phyloP scores from a whole-genome alignment of 2,113 vertebrate species.

The Canis aureus region DNA sequence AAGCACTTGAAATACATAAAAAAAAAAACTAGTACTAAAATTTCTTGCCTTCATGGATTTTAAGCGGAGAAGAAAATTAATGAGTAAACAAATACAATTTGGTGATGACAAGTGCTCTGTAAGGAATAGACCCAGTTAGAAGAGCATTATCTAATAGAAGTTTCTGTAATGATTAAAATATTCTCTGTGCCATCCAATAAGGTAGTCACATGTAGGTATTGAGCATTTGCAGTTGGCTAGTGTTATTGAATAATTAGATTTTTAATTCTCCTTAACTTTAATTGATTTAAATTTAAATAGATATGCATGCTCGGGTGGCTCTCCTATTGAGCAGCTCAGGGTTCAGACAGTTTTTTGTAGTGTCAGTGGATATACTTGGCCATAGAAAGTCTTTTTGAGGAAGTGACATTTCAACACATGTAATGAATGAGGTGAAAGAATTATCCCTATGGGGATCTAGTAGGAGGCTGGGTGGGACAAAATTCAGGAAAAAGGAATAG shows the following conservation, averaged over 20 bases:
- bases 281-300: background rate
- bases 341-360: background rate
- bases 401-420: background rate
- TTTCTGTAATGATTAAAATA: background rate
- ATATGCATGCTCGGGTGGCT: background rate
- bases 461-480: fast-evolving
- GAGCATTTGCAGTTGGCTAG: background rate
- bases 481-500: background rate
- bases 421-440: background rate
- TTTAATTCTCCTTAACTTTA: background rate
- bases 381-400: background rate
- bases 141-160: background rate
- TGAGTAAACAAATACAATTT: background rate
- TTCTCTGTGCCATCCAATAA: background rate
- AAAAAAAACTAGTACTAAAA: background rate
- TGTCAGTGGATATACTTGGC: background rate
- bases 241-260: background rate
- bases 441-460: background rate
- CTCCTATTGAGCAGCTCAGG: background rate
- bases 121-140: background rate
- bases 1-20: background rate
- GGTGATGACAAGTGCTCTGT: background rate
- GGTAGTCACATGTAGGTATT: background rate
- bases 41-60: background rate
- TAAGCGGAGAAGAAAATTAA: background rate